Evolutionary conservation across 2,797 vertebrate species (phyloP).

Genomic region (Gallirallus australis): DNA sequence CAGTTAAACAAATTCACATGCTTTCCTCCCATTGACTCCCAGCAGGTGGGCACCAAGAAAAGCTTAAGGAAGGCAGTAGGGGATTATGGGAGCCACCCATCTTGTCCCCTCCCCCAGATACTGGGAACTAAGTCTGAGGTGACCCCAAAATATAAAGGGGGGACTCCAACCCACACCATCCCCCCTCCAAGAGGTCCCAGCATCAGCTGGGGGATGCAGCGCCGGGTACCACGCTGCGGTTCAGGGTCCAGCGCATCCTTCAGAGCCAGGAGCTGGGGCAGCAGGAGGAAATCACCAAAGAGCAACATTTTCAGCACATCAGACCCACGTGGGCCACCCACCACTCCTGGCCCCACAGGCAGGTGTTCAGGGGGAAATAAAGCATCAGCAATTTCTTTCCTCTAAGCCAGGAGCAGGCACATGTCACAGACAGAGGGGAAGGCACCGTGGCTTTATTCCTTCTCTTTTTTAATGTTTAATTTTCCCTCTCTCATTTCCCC

Average conservation of each 20-base stretch:
- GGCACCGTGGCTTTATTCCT: background rate
- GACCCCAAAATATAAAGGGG: background rate
- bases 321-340: fast-evolving
- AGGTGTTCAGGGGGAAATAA: background rate
- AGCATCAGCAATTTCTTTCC: background rate
- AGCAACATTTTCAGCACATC: fast-evolving
- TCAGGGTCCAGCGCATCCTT: background rate
- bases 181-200: background rate
- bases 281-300: background rate
- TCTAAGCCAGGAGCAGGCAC: background rate
- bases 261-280: fast-evolving
- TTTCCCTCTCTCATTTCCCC: background rate
- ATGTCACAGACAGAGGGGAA: background rate
- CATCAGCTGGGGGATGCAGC: background rate
- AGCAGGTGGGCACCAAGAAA: background rate
- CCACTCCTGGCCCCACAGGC: background rate
- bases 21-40: background rate
- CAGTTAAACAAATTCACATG: background rate
- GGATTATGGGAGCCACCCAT: background rate
- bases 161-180: background rate
- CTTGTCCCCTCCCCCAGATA: fast-evolving
- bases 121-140: background rate
- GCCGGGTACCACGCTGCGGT: fast-evolving
- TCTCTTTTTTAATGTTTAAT: background rate
- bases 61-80: background rate